These are phyloP conservation scores for Eospalax fontanierii DNA, from an alignment of 2,797 vertebrate species.

Conservation along the genomic window DNA sequence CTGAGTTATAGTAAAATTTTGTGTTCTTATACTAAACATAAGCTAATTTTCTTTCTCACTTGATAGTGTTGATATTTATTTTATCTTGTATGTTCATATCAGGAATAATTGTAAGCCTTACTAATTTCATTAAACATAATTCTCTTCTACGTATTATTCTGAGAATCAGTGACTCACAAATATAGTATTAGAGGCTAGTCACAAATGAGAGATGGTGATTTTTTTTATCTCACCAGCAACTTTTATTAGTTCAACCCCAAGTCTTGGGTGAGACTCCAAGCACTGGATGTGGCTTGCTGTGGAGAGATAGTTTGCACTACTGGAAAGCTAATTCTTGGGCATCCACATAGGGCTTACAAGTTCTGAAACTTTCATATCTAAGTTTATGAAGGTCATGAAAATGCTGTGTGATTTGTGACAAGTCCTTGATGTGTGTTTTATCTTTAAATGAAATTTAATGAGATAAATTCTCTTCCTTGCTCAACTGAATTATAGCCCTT, in stretches of 20 bases:
- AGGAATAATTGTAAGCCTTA: slow-evolving; percentile 73
- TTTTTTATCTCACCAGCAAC: not conserved
- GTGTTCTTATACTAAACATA: slow-evolving; percentile 82
- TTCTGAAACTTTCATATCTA: not conserved
- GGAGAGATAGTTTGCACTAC: not conserved
- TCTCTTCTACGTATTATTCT: slow-evolving; percentile 74
- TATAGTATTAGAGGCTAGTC: slow-evolving; percentile 40
- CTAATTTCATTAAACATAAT: slow-evolving; percentile 78
- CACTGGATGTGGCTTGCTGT: not conserved
- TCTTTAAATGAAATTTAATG: slow-evolving; percentile 10
- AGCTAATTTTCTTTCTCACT: slow-evolving; percentile 86
- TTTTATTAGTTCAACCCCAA: slow-evolving; percentile 29
- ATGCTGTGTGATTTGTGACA: not conserved
- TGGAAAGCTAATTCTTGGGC: not conserved
- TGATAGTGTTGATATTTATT: slow-evolving; percentile 85
- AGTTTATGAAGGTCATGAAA: slow-evolving; percentile 10
- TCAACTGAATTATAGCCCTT: slow-evolving; percentile 29
- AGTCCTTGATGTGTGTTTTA: slow-evolving; percentile 22
- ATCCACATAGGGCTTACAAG: not conserved
- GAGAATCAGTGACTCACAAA: slow-evolving; percentile 55
- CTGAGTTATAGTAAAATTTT: slow-evolving; percentile 87
- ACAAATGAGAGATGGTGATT: slow-evolving; percentile 22
- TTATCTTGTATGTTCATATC: slow-evolving; percentile 84
- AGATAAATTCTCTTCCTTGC: not conserved
- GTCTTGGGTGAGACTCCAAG: not conserved